Evolutionary conservation across 2,888 invertebrate species (phyloP), one percentile per base, ranked within the genome.

Genomic region (Holacanthella duospinosa): DNA sequence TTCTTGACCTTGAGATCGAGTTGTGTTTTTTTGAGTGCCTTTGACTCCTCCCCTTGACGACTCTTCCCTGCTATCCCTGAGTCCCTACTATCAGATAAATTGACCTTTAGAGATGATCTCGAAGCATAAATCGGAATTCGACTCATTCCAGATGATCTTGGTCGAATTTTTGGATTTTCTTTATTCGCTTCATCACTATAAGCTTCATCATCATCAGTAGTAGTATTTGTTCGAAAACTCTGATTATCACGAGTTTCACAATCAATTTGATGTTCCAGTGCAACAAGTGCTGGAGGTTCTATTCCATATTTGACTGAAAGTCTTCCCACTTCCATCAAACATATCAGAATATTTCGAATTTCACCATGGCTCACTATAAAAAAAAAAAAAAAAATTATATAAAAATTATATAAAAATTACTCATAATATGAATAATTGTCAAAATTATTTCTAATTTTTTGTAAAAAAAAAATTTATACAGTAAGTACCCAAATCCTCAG

Each of bases 401-500:
- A 19, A n/a, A n/a, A n/a, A n/a, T n/a, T n/a, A n/a, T n/a, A n/a
- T n/a, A n/a, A n/a, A n/a, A n/a, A n/a, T n/a, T n/a, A n/a, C n/a
- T n/a, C n/a, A n/a, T n/a, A n/a, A n/a, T n/a, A n/a, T n/a, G n/a
- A n/a, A n/a, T n/a, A n/a, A n/a, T n/a, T n/a, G n/a, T n/a, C n/a
- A n/a, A n/a, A n/a, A n/a, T n/a, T n/a, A n/a, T n/a, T n/a, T n/a
- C n/a, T n/a, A n/a, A n/a, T n/a, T n/a, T n/a, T n/a, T n/a, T n/a
- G n/a, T n/a, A n/a, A n/a, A n/a, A n/a, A n/a, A n/a, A n/a, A n/a
- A n/a, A n/a, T n/a, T n/a, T n/a, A n/a, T n/a, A n/a, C n/a, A n/a
- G n/a, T n/a, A n/a, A n/a, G n/a, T 78, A 90, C 90, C 90, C 72
- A 92, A 81, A 76, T 90, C 90, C 76, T 92, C 91, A 74, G 90